Percentiles rank a stretch among this genome's conserved stretches.
These are phyloP conservation scores for Daubentonia madagascariensis DNA, from an alignment of 2,113 vertebrate species.

Conservation along the genomic window DNA sequence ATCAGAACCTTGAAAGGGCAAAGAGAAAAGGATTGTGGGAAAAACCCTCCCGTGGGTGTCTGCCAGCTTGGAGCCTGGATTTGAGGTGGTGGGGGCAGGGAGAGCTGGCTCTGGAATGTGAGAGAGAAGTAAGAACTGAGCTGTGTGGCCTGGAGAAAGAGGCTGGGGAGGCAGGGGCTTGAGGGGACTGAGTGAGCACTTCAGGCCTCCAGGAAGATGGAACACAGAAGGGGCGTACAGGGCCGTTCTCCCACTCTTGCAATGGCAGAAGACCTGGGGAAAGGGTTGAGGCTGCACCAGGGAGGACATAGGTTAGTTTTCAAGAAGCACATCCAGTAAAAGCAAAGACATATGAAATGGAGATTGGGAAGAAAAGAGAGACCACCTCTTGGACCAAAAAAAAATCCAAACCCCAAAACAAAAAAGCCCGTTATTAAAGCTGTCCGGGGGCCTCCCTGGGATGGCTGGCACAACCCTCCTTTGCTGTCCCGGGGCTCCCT, in stretches of 20 bases:
- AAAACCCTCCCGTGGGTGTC: constrained; percentile 57
- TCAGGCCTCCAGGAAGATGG: not conserved
- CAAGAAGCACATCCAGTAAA: not conserved
- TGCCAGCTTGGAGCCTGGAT: constrained; percentile 44
- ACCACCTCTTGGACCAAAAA: not conserved
- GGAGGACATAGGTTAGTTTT: not conserved
- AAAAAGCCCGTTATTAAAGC: not conserved
- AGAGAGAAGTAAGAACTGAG: not conserved
- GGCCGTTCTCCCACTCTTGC: not conserved
- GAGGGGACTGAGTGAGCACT: not conserved
- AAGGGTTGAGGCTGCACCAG: not conserved
- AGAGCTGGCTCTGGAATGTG: constrained; percentile 53
- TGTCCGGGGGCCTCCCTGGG: not conserved
- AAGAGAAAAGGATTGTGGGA: constrained; percentile 67
- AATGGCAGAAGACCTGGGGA: not conserved
- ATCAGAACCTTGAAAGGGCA: constrained; percentile 64
- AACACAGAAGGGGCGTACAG: not conserved
- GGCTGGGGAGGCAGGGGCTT: not conserved
- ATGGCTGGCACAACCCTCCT: accelerated
- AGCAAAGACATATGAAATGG: not conserved
- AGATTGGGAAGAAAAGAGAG: not conserved
- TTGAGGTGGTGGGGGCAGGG: constrained; percentile 64
- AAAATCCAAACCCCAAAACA: not conserved
- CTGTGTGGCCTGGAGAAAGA: not conserved
- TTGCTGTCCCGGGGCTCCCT: not conserved